Conservation (phyloP, 2,113 vertebrate genomes). For the Andinoacara biseriatus region DNA sequence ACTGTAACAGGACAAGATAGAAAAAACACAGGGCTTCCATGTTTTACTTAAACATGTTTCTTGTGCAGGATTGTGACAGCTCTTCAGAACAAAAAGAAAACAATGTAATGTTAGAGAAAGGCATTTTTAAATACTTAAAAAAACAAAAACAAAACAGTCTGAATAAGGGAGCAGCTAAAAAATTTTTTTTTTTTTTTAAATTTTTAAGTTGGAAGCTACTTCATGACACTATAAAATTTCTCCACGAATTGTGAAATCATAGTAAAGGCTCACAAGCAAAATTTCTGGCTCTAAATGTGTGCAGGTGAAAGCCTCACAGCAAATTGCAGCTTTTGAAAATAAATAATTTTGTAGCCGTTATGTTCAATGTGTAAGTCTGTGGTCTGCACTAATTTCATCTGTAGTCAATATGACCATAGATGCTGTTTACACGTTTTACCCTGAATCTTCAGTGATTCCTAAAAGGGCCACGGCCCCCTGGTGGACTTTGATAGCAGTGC, state of each 20-base stretch:
- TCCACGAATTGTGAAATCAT: background rate
- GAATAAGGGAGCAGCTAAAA: background rate
- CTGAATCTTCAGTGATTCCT: background rate
- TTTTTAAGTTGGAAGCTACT: background rate
- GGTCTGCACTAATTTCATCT: background rate
- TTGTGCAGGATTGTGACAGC: background rate
- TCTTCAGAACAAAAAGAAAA: background rate
- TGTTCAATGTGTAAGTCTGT: background rate
- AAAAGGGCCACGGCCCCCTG: too few species aligned
- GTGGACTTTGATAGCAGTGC: too few species aligned
- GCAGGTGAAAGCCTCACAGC: background rate
- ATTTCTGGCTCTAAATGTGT: background rate
- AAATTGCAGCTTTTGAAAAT: too few species aligned
- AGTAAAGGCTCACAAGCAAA: background rate
- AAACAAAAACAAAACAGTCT: too few species aligned
- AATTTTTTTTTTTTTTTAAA: background rate
- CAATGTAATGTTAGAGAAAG: background rate
- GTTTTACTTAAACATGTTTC: background rate
- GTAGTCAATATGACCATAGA: background rate
- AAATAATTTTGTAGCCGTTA: too few species aligned
- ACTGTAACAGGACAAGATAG: background rate
- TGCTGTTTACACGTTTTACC: background rate
- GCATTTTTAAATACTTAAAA: background rate
- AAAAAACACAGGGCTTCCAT: background rate
- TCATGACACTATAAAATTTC: background rate